Conservation (phyloP, 2,888 invertebrate genomes). For the Troides helena region DNA sequence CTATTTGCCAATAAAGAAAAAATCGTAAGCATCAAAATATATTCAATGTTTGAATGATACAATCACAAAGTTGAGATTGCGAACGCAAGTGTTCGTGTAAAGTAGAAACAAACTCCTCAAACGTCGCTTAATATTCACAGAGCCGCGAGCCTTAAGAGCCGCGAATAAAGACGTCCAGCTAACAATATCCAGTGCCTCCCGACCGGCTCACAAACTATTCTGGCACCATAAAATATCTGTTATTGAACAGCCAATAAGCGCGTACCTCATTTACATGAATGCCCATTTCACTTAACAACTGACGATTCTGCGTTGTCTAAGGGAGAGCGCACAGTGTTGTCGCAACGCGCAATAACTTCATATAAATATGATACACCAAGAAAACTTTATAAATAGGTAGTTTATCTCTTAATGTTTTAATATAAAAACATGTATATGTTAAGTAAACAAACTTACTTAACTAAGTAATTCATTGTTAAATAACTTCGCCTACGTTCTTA, state of each 20-base stretch:
- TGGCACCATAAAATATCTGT: slow-evolving; percentile 21
- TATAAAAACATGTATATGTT: too few species aligned
- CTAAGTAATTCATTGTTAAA: too few species aligned
- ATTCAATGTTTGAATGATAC: too few species aligned
- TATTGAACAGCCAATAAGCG: slow-evolving; percentile 33
- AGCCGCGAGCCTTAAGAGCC: slow-evolving; percentile 11
- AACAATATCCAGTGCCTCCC: slow-evolving; percentile 17
- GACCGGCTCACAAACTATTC: slow-evolving; percentile 18
- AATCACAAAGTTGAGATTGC: slow-evolving; percentile 4
- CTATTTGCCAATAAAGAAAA: too few species aligned
- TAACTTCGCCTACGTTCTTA: too few species aligned
- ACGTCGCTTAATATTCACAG: slow-evolving; percentile 28
- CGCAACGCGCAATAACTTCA: background rate
- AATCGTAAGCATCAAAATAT: too few species aligned
- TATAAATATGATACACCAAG: background rate
- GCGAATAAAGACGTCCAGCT: slow-evolving; percentile 28
- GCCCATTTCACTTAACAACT: slow-evolving; percentile 45
- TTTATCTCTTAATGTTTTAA: too few species aligned
- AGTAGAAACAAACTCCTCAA: slow-evolving; percentile 5
- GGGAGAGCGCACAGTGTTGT: background rate
- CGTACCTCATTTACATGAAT: slow-evolving; percentile 45
- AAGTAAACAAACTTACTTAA: too few species aligned
- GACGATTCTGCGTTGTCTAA: slow-evolving; percentile 20
- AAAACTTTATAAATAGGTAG: too few species aligned
- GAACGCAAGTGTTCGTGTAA: slow-evolving; percentile 7